Evolutionary conservation across 2,888 invertebrate genomes (phyloP).

Genomic region (Heteromurus nitidus): DNA sequence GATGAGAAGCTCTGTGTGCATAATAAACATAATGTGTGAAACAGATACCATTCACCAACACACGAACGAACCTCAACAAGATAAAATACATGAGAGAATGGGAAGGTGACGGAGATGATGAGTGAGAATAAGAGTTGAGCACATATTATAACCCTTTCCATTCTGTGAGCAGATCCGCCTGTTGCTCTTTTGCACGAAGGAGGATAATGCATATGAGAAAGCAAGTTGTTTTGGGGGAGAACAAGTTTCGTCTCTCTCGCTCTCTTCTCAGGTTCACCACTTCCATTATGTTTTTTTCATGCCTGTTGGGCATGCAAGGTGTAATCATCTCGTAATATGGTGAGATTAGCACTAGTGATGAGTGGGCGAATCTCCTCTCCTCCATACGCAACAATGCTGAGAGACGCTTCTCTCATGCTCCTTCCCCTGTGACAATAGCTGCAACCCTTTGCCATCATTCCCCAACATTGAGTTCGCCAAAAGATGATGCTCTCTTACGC

Average conservation of each 20-base stretch:
- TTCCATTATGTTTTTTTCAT: conserved; percentile 41
- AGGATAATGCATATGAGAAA: background rate
- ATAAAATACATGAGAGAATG: background rate
- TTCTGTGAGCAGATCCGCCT: conserved; percentile 14
- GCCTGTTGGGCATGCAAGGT: conserved; percentile 57
- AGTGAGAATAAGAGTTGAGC: conserved; percentile 6
- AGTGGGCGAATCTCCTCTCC: conserved; percentile 60
- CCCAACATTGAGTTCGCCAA: too few species aligned
- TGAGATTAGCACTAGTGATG: conserved; percentile 51
- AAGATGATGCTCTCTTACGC: too few species aligned
- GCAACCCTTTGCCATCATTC: conserved; percentile 52
- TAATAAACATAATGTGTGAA: background rate
- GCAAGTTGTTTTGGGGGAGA: conserved; percentile 7
- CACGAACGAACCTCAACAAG: background rate
- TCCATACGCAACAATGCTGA: conserved; percentile 44
- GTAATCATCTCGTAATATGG: conserved; percentile 54
- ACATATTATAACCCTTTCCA: background rate
- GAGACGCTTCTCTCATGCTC: conserved; percentile 24
- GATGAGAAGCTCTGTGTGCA: background rate
- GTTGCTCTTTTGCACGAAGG: conserved; percentile 10
- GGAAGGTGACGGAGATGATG: conserved; percentile 19
- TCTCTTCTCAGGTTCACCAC: background rate
- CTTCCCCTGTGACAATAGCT: conserved; percentile 50
- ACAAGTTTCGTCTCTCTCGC: background rate
- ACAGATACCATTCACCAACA: background rate